Percentiles rank a stretch among this genome's conserved stretches.
Evolutionary conservation across 2,113 vertebrate species (phyloP).

Genomic region (Trinectes maculatus): DNA sequence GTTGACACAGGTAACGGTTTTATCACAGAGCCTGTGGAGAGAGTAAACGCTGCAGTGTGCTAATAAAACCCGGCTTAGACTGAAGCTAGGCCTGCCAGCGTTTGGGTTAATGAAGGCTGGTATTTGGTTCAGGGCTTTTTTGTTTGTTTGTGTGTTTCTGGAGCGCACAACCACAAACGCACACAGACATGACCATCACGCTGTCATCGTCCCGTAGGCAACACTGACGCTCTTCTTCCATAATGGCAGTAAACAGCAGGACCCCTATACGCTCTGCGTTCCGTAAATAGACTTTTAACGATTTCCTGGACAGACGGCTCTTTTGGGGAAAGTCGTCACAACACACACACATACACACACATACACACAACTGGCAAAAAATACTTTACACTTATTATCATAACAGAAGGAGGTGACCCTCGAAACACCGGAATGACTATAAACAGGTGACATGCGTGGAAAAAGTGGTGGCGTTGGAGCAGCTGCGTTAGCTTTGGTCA

Average conservation of each 20-base stretch:
- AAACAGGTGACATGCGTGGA: conserved; percentile 32
- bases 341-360: too few species aligned
- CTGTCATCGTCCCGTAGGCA: neutral
- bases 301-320: neutral
- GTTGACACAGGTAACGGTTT: conserved; percentile 46
- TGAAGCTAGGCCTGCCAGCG: neutral
- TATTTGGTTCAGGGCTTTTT: conserved; percentile 15
- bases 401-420: neutral
- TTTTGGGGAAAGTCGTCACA: neutral
- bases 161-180: neutral
- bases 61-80: conserved; percentile 35
- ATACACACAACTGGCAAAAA: too few species aligned
- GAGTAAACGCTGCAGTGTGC: conserved; percentile 8
- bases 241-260: neutral
- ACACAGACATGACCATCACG: neutral
- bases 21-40: conserved; percentile 26
- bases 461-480: conserved; percentile 2
- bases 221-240: neutral
- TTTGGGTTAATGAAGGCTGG: neutral
- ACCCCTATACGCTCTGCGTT: conserved; percentile 6
- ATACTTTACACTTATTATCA: too few species aligned
- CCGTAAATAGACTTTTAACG: conserved; percentile 14
- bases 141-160: neutral
- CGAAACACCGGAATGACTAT: neutral
- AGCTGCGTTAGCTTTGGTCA: conserved; percentile 43